Evolutionary conservation across 2,113 vertebrate genomes (phyloP).

Genomic region (Prietella phreatophila): DNA sequence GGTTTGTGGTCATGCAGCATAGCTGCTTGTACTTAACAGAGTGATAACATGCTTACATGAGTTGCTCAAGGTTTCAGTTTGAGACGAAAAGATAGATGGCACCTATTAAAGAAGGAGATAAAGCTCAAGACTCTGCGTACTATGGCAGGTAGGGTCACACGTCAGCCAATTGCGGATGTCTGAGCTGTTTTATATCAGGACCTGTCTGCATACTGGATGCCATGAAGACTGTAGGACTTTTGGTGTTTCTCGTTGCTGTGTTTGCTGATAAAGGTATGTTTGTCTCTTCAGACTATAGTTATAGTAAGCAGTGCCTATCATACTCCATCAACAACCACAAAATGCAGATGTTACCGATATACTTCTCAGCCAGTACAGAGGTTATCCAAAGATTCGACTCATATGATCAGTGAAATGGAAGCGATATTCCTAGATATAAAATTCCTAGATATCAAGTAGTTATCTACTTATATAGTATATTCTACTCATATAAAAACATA

Average conservation of each 20-base stretch:
- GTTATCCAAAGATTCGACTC: not conserved
- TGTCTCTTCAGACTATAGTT: not conserved
- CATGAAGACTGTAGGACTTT: conserved; percentile 37
- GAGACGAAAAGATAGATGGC: conserved; percentile 20
- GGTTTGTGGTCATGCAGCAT: conserved; percentile 55
- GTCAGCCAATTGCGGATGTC: not conserved
- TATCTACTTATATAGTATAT: not conserved
- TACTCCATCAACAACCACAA: conserved; percentile 13
- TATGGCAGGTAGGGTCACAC: not conserved
- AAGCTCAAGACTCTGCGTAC: not conserved
- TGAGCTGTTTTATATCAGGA: not conserved
- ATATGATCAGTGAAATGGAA: not conserved
- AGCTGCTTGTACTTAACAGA: conserved; percentile 17
- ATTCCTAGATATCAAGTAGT: not conserved
- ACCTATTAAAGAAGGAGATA: not conserved
- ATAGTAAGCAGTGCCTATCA: not conserved
- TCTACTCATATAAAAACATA: not conserved
- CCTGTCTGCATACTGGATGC: not conserved
- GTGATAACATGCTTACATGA: conserved; percentile 26
- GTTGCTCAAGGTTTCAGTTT: conserved; percentile 19
- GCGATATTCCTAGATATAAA: not conserved
- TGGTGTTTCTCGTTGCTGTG: conserved; percentile 30
- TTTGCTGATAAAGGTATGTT: conserved; percentile 43
- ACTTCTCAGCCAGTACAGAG: not conserved
- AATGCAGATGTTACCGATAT: conserved; percentile 7